Evolutionary conservation across 1,140 invertebrate species (phyloP).

Genomic region (Drosophila ficusphila): DNA sequence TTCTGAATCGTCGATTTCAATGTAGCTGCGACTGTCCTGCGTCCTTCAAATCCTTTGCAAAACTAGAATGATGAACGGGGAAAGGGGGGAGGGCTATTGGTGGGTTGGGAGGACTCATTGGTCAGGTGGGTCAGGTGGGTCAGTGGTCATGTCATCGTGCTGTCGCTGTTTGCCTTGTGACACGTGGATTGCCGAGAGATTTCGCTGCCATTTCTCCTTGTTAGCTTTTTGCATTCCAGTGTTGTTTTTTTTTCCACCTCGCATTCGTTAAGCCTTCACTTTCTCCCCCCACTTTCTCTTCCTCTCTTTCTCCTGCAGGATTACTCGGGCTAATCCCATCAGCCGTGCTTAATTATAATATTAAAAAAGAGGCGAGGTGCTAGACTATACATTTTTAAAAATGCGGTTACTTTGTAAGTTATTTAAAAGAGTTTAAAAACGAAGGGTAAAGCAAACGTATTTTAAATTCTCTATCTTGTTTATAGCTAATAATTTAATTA

Average conservation of each 20-base stretch:
- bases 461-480: too few species aligned
- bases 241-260: conserved; percentile 5
- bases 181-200: conserved; percentile 36
- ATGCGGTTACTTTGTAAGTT: background rate
- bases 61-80: background rate
- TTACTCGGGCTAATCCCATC: background rate
- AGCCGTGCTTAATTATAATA: background rate
- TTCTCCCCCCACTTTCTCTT: background rate
- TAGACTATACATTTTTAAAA: background rate
- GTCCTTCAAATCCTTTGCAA: background rate
- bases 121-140: conserved; percentile 8
- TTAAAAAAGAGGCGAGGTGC: background rate
- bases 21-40: background rate
- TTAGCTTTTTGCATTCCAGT: conserved; percentile 19
- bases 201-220: conserved; percentile 6
- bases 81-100: background rate
- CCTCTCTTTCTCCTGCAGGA: background rate
- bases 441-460: background rate
- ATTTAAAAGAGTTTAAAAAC: background rate
- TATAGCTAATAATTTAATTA: too few species aligned
- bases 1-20: conserved; percentile 16
- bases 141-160: conserved; percentile 28
- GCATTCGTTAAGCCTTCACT: conserved; percentile 19
- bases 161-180: conserved; percentile 33
- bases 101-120: conserved; percentile 1